Evolutionary conservation across 1,140 invertebrate species (phyloP).

Genomic region (Heliothis virescens): DNA sequence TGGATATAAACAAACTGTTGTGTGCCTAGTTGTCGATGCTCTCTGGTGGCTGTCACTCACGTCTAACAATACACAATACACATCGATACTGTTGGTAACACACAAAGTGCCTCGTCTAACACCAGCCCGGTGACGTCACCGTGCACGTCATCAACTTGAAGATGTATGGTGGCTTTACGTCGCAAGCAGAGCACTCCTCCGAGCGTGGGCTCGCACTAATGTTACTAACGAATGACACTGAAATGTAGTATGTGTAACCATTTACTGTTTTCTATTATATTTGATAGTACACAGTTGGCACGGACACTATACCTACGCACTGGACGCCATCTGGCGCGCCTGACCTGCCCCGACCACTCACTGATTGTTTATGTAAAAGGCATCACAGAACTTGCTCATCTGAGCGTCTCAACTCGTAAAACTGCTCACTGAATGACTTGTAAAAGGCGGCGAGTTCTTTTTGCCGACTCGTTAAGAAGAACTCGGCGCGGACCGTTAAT

Average conservation of each 20-base stretch:
- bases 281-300: too few species aligned
- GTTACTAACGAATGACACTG: too few species aligned
- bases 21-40: too few species aligned
- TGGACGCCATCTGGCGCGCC: not conserved
- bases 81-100: too few species aligned
- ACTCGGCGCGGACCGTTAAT: not conserved
- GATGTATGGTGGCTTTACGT: not conserved
- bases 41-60: too few species aligned
- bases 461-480: not conserved
- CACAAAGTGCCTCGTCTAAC: too few species aligned
- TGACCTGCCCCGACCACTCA: not conserved
- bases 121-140: too few species aligned
- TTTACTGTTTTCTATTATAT: too few species aligned
- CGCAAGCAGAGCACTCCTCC: not conserved
- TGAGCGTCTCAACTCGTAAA: not conserved
- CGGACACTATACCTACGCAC: too few species aligned
- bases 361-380: not conserved
- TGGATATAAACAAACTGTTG: too few species aligned
- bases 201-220: not conserved
- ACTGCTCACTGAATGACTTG: not conserved
- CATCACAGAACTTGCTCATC: not conserved
- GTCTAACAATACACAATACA: too few species aligned
- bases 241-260: too few species aligned
- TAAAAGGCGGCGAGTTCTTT: not conserved
- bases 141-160: not conserved